Evolutionary conservation across 2,113 vertebrate species (phyloP).

Genomic region (Oreamnos americanus): DNA sequence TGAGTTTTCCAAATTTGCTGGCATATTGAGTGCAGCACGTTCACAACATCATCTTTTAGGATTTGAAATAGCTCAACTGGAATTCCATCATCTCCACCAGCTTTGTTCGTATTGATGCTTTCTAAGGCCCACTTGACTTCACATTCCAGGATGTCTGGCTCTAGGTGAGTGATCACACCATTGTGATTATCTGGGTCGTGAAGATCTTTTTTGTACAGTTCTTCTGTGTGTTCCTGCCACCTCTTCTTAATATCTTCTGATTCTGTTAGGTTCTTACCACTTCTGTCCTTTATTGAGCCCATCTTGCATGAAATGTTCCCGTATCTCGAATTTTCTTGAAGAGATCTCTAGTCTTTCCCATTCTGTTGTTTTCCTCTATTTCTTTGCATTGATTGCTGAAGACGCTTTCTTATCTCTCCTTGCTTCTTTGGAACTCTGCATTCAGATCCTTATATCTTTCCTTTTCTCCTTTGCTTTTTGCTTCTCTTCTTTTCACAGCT

Average conservation of each 20-base stretch:
- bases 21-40: not conserved
- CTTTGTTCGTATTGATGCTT: not conserved
- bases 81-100: not conserved
- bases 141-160: not conserved
- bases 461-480: not conserved
- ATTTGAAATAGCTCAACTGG: not conserved
- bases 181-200: accelerated
- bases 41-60: not conserved
- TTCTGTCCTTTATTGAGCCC: not conserved
- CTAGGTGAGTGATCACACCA: not conserved
- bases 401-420: not conserved
- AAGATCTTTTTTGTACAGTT: not conserved
- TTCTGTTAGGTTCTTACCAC: not conserved
- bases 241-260: not conserved
- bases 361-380: not conserved
- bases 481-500: not conserved
- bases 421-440: not conserved
- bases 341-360: not conserved
- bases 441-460: not conserved
- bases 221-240: not conserved
- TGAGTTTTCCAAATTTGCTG: not conserved
- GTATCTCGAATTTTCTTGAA: not conserved
- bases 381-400: not conserved
- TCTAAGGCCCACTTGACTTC: not conserved
- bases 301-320: not conserved